Percentiles rank a stretch among this genome's conserved stretches.
These are phyloP conservation scores for Ochropleura plecta DNA, from an alignment of 2,888 invertebrate species.

Conservation along the genomic window DNA sequence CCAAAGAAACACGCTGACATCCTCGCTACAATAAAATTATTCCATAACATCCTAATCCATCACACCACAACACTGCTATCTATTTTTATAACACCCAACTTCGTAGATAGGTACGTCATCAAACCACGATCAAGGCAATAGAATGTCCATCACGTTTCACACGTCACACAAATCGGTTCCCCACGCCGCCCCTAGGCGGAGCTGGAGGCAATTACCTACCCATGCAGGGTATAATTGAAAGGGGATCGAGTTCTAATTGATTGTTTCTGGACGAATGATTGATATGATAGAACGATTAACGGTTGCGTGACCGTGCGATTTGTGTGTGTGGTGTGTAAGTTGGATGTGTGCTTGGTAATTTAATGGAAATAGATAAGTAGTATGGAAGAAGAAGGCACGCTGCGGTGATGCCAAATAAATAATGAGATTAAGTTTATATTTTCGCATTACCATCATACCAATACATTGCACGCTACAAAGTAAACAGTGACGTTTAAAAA, in stretches of 20 bases:
- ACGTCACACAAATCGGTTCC: slow-evolving; percentile 65
- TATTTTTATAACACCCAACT: slow-evolving; percentile 27
- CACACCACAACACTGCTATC: slow-evolving; percentile 30
- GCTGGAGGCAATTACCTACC: slow-evolving; percentile 82
- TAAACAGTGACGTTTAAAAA: slow-evolving; percentile 2
- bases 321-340: slow-evolving; percentile 37
- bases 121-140: slow-evolving; percentile 63
- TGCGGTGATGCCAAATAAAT: not conserved
- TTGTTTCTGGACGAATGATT: slow-evolving; percentile 86
- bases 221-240: slow-evolving; percentile 86
- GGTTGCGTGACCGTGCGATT: slow-evolving; percentile 59
- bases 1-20: slow-evolving; percentile 22
- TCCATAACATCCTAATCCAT: slow-evolving; percentile 49
- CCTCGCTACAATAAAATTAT: slow-evolving; percentile 37
- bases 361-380: not conserved
- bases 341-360: slow-evolving; percentile 6
- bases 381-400: not conserved
- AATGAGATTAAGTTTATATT: not conserved
- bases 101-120: slow-evolving; percentile 44
- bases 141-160: slow-evolving; percentile 63
- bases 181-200: slow-evolving; percentile 70
- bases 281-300: slow-evolving; percentile 87
- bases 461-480: not conserved
- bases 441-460: not conserved
- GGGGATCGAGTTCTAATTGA: slow-evolving; percentile 88